Base-by-base conservation (phyloP, 1,140 invertebrate species). In the Drosophila busckii region DNA sequence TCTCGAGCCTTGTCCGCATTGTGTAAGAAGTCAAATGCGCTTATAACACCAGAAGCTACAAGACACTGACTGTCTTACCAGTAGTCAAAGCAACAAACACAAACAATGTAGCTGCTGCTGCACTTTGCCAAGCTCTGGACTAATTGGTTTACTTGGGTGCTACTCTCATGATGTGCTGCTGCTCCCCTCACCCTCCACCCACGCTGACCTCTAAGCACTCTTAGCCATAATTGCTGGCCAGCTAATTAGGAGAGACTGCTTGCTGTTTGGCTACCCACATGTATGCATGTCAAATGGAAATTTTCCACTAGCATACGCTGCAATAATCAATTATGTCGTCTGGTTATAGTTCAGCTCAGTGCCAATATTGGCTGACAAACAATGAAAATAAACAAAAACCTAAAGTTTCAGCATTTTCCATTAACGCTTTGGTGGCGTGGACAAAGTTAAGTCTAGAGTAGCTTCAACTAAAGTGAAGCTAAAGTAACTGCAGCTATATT, bases 101-200 rank as follows among this genome's bases (percentile, higher is more conserved):
- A 31, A 6, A 16, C 10, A 26, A 10, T 9, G 12, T 10, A 34
- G 29, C 26, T 44, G 40, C 15, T n/a, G n/a, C n/a, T n/a, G n/a
- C n/a, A n/a, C n/a, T n/a, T n/a, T 41, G 50, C 25, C n/a, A 40
- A 31, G 35, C 60, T n/a, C n/a, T n/a, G n/a, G 64, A 63, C 53
- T 70, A 70, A 70, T 70, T 70, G 65, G 67, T 70, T 70, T 69
- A 70, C 60, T 70, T 70, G n/a, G n/a, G n/a, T n/a, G n/a, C n/a
- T n/a, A n/a, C n/a, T n/a, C n/a, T n/a, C n/a, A n/a, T n/a, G n/a
- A n/a, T n/a, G n/a, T n/a, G n/a, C 10, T 8, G 17, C 12, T 23
- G 44, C 19, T 5, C 31, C 26, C 41, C 10, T 20, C 15, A 28
- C n/a, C 5, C 17, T 19, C 7, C 10, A 26, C 19, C 46, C 20